Base-by-base conservation (phyloP, 2,888 invertebrate genomes). In the Melanostoma mellinum region DNA sequence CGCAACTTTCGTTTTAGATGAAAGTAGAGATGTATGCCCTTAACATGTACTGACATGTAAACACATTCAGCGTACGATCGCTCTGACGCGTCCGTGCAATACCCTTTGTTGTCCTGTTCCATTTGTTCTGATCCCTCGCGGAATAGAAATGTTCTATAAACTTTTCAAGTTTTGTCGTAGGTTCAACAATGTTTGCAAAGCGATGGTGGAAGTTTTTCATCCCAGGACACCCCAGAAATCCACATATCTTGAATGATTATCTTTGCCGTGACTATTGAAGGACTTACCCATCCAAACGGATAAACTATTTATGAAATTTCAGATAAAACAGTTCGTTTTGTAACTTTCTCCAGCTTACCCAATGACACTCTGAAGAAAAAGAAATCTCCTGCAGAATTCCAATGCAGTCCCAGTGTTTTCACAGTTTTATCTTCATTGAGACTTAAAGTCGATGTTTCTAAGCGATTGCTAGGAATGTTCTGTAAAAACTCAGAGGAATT, bases 11-110 rank as follows among this genome's bases (percentile, higher is more conserved):
- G 50, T 65, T 65, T 65, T 40, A 3, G 50, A 65, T 65, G 40
- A n/a, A 10, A 65, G 65, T 0, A 38, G 10, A 6, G 38, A 65
- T 9, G 10, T 10, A 65, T 5, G 1, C 3, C 52, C 33, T 52
- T 2, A 6, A 8, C 0, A 4, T 30, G 3, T n/a, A 65, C 52
- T 4, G 52, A 65, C 8, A 65, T 5, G 38, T 50, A 50, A 52
- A 65, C 30, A 5, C 65, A 65, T 52, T 52, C 65, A 30, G 65
- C 65, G n/a, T 65, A 65, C 8, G 52, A 52, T 10, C 52, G 65
- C 33, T 65, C 50, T 2, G 40, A 52, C 38, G 65, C 50, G 6
- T 67, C 67, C 67, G 5, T 67, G 53, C 2, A 67, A 10, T 3
- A 42, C 6, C 8, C 42, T 42, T 42, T 42, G 6, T 38, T 9